Percentiles rank a stretch among this genome's conserved stretches.
phyloP scores from a whole-genome alignment of 2,797 vertebrate genomes.

The Sciurus vulgaris region DNA sequence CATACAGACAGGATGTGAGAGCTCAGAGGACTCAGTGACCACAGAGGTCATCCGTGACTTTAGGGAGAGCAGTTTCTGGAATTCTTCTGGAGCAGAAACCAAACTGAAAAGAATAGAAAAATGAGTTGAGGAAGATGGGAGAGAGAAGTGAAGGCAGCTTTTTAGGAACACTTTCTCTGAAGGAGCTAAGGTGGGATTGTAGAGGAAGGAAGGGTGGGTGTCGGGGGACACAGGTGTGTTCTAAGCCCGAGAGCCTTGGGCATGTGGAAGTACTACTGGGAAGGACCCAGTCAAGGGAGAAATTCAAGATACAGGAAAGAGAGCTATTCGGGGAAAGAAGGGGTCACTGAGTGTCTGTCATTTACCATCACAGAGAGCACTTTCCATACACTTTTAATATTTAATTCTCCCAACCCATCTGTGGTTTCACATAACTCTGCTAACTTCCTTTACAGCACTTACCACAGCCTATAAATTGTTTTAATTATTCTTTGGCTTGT shows the following conservation, averaged over 20 bases:
- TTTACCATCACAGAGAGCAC: conserved; percentile 10
- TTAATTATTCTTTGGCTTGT: conserved; percentile 60
- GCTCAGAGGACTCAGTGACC: background rate
- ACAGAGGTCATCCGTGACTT: background rate
- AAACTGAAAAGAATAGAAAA: background rate
- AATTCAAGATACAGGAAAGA: conserved; percentile 36
- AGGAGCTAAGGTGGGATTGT: rapidly evolving
- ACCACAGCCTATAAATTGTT: conserved; percentile 22
- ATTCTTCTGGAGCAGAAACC: background rate
- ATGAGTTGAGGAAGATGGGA: background rate
- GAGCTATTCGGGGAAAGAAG: conserved; percentile 21
- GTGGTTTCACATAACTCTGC: background rate
- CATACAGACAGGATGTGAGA: background rate
- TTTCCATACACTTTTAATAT: conserved; percentile 50
- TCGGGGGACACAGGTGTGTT: background rate
- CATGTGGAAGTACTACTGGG: background rate
- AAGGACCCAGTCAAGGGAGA: background rate
- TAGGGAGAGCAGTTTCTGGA: conserved; percentile 11
- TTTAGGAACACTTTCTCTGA: background rate
- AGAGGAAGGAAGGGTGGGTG: rapidly evolving
- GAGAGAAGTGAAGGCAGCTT: background rate
- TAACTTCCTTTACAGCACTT: conserved; percentile 47
- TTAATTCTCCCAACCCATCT: conserved; percentile 46
- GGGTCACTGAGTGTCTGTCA: background rate
- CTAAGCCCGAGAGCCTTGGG: background rate